These are phyloP conservation scores for Lagodon rhomboides DNA, from an alignment of 2,797 vertebrate species.

Conservation along the genomic window DNA sequence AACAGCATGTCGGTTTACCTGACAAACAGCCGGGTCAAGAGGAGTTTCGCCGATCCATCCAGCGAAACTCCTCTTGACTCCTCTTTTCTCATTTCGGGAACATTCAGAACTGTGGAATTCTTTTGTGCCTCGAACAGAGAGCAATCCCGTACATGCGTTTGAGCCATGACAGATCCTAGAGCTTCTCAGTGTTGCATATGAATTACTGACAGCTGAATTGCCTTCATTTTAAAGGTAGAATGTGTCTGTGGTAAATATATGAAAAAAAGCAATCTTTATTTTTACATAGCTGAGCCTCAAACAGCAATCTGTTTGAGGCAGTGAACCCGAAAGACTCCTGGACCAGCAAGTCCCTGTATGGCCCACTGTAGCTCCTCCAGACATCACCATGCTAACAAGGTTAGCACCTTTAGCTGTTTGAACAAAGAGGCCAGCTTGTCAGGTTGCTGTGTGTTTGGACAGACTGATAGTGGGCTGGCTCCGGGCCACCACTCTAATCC, in stretches of 20 bases:
- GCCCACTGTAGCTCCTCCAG: background rate
- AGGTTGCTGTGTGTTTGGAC: slow-evolving; percentile 76
- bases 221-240: too few relatives aligned
- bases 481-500: slow-evolving; percentile 70
- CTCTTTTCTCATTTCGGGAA: background rate
- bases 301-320: background rate
- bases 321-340: background rate
- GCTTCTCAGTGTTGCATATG: background rate
- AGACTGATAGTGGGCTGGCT: slow-evolving; percentile 75
- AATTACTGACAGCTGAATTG: too few relatives aligned
- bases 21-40: background rate
- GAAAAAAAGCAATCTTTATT: too few relatives aligned
- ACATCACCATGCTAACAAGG: slow-evolving; percentile 18
- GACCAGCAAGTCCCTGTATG: background rate
- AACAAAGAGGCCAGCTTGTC: slow-evolving; percentile 58
- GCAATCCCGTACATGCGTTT: background rate
- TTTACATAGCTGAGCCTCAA: too few relatives aligned
- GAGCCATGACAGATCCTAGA: background rate
- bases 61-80: too few relatives aligned
- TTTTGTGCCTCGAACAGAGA: background rate
- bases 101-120: background rate
- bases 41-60: background rate
- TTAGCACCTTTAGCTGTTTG: slow-evolving; percentile 61
- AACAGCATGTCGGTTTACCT: background rate
- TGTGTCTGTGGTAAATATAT: too few relatives aligned